These are phyloP conservation scores for Molossus molossus DNA, from an alignment of 2,797 vertebrate genomes.

Conservation along the genomic window DNA sequence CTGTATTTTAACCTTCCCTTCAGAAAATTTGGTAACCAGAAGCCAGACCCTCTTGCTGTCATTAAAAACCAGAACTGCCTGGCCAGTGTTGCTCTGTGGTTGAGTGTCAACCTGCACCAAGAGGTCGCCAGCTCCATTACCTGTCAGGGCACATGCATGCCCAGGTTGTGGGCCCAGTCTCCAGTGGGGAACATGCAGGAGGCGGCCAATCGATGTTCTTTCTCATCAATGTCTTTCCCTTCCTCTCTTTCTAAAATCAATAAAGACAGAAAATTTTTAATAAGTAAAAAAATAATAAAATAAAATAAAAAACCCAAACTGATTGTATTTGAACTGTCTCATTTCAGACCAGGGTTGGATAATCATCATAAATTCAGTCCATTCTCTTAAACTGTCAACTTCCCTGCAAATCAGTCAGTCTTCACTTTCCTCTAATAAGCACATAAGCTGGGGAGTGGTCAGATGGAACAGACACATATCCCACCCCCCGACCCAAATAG, in stretches of 20 bases:
- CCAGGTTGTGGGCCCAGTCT: too few species aligned
- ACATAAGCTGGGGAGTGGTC: background rate
- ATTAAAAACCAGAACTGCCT: slow-evolving; percentile 1
- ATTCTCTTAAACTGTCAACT: background rate
- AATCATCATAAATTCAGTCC: background rate
- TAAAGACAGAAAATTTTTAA: too few species aligned
- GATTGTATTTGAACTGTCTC: background rate
- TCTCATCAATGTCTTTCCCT: too few species aligned
- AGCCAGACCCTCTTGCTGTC: background rate
- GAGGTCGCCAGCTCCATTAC: too few species aligned
- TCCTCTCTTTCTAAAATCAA: too few species aligned
- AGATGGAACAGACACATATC: background rate
- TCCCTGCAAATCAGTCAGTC: background rate
- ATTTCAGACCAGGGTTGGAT: background rate
- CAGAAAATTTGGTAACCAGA: background rate
- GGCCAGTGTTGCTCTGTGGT: too few species aligned
- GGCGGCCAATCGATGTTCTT: too few species aligned
- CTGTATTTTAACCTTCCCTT: background rate
- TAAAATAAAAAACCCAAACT: background rate
- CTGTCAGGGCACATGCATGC: too few species aligned
- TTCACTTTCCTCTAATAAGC: background rate
- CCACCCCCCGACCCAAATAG: background rate
- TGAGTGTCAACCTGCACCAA: too few species aligned
- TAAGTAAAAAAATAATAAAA: too few species aligned
- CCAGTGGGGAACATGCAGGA: too few species aligned